These are phyloP conservation scores for Garra rufa DNA, from an alignment of 2,113 vertebrate genomes.

Conservation along the genomic window DNA sequence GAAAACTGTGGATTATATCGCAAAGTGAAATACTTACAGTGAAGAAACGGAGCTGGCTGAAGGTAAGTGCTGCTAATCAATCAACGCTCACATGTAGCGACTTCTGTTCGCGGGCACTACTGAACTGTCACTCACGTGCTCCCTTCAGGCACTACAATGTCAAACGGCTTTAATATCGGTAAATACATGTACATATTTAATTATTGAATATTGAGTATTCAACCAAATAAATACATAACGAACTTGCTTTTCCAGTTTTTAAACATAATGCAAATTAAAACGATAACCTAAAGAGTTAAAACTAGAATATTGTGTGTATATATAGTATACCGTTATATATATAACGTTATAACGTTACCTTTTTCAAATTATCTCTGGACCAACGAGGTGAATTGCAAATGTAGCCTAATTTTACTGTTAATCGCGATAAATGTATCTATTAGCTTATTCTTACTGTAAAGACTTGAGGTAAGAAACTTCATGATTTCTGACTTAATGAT, in stretches of 20 bases:
- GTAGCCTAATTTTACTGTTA: too few relatives aligned
- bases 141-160: not conserved
- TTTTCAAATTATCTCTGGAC: not conserved
- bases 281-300: too few relatives aligned
- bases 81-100: too few relatives aligned
- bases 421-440: not conserved
- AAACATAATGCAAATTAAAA: not conserved
- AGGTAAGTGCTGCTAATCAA: slow-evolving; percentile 29
- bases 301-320: too few relatives aligned
- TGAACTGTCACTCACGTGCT: not conserved
- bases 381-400: not conserved
- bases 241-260: not conserved
- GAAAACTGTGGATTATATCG: slow-evolving; percentile 38
- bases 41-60: slow-evolving; percentile 13
- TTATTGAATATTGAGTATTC: not conserved
- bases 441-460: not conserved
- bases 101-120: not conserved
- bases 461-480: not conserved
- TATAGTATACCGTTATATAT: too few relatives aligned
- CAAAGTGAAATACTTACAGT: slow-evolving; percentile 15
- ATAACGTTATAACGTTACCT: not conserved
- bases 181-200: not conserved
- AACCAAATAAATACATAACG: not conserved
- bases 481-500: not conserved
- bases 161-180: not conserved